phyloP scores from a whole-genome alignment of 2,888 invertebrate species.

The Nesidiocoris tenuis region DNA sequence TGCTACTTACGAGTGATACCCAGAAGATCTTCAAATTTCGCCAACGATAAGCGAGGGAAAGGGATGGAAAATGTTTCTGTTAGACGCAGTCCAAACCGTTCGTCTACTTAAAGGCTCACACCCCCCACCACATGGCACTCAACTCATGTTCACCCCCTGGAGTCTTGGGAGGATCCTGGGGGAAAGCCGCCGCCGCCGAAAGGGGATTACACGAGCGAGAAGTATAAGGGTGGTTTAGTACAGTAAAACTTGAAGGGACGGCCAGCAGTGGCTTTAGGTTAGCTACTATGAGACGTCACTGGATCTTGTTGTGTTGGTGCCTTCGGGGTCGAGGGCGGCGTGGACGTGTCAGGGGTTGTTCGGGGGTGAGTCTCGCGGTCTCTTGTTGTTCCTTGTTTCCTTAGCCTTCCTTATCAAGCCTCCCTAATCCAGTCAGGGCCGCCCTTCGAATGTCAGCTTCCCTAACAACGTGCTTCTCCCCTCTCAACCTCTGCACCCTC shows the following conservation, averaged over 20 bases:
- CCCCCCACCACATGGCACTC: neutral
- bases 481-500: neutral
- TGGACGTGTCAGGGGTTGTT: too few relatives aligned
- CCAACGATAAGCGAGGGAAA: too few relatives aligned
- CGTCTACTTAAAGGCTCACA: neutral
- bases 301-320: neutral
- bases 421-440: neutral
- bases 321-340: too few relatives aligned
- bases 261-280: neutral
- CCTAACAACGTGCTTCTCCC: neutral
- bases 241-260: constrained; percentile 15
- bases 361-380: neutral
- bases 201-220: constrained; percentile 28
- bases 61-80: neutral
- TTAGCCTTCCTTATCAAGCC: neutral
- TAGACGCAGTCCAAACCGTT: neutral
- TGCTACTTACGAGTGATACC: too few relatives aligned
- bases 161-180: neutral
- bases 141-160: neutral
- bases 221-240: constrained; percentile 32
- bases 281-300: neutral
- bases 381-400: neutral
- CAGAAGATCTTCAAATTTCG: too few relatives aligned
- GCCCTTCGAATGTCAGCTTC: neutral
- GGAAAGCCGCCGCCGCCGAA: neutral